Evolutionary conservation across 2,797 vertebrate species (phyloP).

Genomic region (Gymnopithys bicolor): DNA sequence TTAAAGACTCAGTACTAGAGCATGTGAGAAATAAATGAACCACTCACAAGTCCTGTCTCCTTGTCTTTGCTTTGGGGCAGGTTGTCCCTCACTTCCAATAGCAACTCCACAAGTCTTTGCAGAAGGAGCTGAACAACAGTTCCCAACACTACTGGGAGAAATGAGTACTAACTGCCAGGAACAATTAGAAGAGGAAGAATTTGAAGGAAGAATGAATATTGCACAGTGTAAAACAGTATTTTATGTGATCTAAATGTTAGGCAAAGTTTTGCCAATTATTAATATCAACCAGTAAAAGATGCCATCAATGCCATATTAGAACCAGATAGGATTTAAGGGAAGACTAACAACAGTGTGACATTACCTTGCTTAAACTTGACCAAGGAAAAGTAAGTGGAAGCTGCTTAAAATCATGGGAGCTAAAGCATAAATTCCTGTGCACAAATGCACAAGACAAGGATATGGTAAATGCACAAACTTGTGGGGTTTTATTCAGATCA

Average conservation of each 20-base stretch:
- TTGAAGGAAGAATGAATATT: not conserved
- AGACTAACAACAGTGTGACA: not conserved
- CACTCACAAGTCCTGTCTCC: not conserved
- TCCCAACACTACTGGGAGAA: not conserved
- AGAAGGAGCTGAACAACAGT: not conserved
- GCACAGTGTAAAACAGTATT: not conserved
- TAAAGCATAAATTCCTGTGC: not conserved
- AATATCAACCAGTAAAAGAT: not conserved
- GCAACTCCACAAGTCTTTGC: not conserved
- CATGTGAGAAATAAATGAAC: not conserved
- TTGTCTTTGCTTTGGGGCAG: not conserved
- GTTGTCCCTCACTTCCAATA: not conserved
- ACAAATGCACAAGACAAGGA: not conserved
- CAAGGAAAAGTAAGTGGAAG: not conserved
- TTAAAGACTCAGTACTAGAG: not conserved
- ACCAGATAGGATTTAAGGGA: not conserved
- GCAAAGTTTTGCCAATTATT: not conserved
- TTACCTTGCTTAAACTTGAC: not conserved
- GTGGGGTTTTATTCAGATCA: not conserved
- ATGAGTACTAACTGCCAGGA: not conserved
- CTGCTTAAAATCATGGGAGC: not conserved
- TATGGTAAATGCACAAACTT: not conserved
- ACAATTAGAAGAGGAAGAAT: not conserved
- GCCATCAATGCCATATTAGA: not conserved
- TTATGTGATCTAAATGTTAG: not conserved